Conservation (phyloP, 2,888 invertebrate species). For the Polyommatus icarus region DNA sequence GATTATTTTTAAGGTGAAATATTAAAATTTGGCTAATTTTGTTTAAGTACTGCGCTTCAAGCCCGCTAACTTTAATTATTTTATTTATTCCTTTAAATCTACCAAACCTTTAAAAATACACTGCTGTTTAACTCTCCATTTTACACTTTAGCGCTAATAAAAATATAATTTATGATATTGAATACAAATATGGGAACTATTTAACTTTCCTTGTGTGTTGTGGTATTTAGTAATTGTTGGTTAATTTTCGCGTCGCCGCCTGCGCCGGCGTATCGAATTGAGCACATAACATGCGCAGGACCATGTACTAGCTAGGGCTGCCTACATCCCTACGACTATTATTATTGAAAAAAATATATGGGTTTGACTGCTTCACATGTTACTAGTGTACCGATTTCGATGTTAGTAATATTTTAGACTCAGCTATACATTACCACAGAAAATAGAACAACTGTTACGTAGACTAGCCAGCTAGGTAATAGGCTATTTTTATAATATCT, state of each 20-base stretch:
- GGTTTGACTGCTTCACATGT: no score
- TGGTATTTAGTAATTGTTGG: slow-evolving; percentile 19
- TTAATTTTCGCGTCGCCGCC: background rate
- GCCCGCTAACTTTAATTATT: no score
- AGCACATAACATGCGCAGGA: slow-evolving; percentile 7
- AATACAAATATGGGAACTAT: slow-evolving; percentile 26
- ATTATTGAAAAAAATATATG: background rate
- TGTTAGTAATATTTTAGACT: no score
- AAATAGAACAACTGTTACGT: no score
- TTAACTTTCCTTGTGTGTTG: slow-evolving; percentile 3
- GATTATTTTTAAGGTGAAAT: no score
- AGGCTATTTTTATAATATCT: no score
- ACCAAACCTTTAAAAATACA: background rate
- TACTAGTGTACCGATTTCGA: no score
- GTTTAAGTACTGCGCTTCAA: no score
- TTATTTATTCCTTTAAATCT: no score
- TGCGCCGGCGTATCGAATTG: slow-evolving; percentile 23
- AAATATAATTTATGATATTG: slow-evolving; percentile 6
- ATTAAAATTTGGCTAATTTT: no score
- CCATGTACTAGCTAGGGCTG: slow-evolving; percentile 4
- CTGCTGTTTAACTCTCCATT: background rate
- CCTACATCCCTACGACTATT: background rate
- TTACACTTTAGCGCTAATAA: background rate
- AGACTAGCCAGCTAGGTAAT: no score
- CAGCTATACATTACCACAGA: no score